phyloP scores from a whole-genome alignment of 2,113 vertebrate species.

The Pseudonaja textilis region DNA sequence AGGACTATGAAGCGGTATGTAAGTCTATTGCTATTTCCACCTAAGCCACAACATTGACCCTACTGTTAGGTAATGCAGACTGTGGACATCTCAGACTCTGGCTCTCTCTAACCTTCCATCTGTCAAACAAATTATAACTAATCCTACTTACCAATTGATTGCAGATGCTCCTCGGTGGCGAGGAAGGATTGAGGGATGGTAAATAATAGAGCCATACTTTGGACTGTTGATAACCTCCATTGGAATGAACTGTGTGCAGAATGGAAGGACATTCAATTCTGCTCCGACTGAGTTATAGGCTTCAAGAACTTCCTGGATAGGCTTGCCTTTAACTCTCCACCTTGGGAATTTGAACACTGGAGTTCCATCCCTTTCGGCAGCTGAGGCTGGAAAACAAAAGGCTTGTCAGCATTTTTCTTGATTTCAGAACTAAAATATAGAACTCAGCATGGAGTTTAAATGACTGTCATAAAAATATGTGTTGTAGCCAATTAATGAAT shows the following conservation, averaged over 20 bases:
- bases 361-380: constrained; percentile 90
- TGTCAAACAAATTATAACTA: neutral
- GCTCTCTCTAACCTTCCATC: neutral
- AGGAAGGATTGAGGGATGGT: constrained; percentile 94
- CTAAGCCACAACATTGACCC: neutral
- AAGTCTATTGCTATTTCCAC: neutral
- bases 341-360: constrained; percentile 95
- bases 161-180: constrained; percentile 94
- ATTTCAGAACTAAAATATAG: constrained; percentile 13
- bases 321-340: constrained; percentile 91
- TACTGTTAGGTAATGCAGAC: neutral
- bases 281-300: constrained; percentile 90
- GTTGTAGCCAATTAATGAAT: neutral
- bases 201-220: constrained; percentile 92
- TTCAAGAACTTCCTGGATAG: constrained; percentile 84
- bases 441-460: neutral
- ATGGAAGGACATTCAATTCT: constrained; percentile 96
- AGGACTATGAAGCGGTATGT: too few species aligned
- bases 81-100: neutral
- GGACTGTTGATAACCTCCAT: constrained; percentile 92
- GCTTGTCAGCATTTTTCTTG: neutral
- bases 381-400: constrained; percentile 76
- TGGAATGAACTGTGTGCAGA: constrained; percentile 97
- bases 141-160: constrained; percentile 86
- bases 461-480: neutral